phyloP scores from a whole-genome alignment of 2,797 vertebrate genomes.

The Esox lucius region DNA sequence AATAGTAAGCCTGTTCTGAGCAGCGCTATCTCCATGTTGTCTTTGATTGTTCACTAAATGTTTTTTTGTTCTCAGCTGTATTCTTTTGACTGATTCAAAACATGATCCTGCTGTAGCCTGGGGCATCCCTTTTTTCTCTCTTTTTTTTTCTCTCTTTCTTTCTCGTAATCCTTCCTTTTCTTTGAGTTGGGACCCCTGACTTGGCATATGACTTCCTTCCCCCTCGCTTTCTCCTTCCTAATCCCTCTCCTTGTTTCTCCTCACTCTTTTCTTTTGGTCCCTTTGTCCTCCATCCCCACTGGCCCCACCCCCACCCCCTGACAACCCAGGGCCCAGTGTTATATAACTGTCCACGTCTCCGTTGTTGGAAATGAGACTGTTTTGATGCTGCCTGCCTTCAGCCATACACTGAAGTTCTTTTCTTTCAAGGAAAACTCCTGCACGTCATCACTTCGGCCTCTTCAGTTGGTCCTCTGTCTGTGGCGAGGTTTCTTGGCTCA shows the following conservation, averaged over 20 bases:
- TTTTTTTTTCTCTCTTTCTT: slow-evolving; percentile 11
- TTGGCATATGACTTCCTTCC: slow-evolving; percentile 31
- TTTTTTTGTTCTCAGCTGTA: neutral
- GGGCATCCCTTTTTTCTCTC: neutral
- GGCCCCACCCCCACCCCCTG: neutral
- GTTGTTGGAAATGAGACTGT: no score
- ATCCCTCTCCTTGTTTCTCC: slow-evolving; percentile 40
- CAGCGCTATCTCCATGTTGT: neutral
- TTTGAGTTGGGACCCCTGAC: no score
- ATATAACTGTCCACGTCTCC: no score
- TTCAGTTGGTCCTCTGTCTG: no score
- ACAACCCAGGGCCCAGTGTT: no score
- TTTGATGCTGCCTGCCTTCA: no score
- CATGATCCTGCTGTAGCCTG: no score
- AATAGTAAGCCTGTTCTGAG: no score
- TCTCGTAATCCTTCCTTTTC: slow-evolving; percentile 18
- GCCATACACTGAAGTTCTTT: no score
- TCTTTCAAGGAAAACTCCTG: no score
- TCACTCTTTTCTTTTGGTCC: slow-evolving; percentile 5
- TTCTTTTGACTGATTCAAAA: neutral
- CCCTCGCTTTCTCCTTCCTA: slow-evolving; percentile 28
- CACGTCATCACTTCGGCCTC: no score
- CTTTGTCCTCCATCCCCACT: neutral
- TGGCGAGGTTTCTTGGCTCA: no score
- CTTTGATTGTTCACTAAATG: neutral